A percentile compares a stretch with the other conserved stretches of the same genome.
phyloP scores from a whole-genome alignment of 2,888 invertebrate species.

The Rugalucina vietnamica region DNA sequence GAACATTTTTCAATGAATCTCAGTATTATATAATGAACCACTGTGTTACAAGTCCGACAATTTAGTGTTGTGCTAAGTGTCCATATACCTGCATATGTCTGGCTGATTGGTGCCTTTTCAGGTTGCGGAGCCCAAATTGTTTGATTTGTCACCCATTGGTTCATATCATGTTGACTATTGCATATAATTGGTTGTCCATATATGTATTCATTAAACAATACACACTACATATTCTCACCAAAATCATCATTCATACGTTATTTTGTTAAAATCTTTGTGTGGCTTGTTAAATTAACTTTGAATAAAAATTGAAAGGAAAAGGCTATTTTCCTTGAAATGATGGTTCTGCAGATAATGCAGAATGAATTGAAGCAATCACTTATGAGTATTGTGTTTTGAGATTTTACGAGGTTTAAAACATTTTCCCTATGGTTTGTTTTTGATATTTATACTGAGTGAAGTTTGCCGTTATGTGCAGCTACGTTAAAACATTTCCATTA shows the following conservation, averaged over 20 bases:
- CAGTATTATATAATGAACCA: slow-evolving; percentile 27
- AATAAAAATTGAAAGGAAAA: background rate
- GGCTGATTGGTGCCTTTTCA: too few relatives aligned
- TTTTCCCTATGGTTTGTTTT: slow-evolving; percentile 23
- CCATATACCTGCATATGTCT: too few relatives aligned
- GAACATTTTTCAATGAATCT: slow-evolving; percentile 9
- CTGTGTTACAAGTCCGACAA: too few relatives aligned
- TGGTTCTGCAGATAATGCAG: background rate
- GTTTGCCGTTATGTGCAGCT: slow-evolving; percentile 52
- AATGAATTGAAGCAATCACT: background rate
- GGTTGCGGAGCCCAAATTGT: too few relatives aligned
- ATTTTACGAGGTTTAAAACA: background rate
- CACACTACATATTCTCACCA: slow-evolving; percentile 1
- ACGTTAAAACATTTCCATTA: slow-evolving; percentile 52
- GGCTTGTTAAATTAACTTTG: slow-evolving; percentile 2
- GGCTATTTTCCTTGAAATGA: background rate
- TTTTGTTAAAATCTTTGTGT: slow-evolving; percentile 12
- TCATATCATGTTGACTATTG: too few relatives aligned
- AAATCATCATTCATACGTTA: slow-evolving; percentile 3
- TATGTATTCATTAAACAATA: slow-evolving; percentile 1
- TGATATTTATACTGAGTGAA: slow-evolving; percentile 37
- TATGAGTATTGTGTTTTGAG: background rate
- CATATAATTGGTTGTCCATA: slow-evolving; percentile 7
- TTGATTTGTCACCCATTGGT: too few relatives aligned
- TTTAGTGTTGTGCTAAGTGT: too few relatives aligned